A percentile compares a stretch with the other conserved stretches of the same genome.
Conservation (phyloP, 2,113 vertebrate species). For the Patagioenas fasciata region DNA sequence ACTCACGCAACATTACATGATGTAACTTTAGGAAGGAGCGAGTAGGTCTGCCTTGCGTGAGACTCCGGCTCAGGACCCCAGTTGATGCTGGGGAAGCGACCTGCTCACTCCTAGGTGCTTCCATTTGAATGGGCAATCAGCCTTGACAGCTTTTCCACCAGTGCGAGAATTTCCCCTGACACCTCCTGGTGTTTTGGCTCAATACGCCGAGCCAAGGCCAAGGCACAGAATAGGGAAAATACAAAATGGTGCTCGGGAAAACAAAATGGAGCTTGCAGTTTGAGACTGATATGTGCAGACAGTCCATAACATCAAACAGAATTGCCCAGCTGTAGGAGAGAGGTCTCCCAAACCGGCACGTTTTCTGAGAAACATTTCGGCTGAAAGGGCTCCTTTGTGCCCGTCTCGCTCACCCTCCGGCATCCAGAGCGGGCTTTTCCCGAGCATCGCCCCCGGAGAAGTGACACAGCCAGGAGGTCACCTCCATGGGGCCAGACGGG, state of each 20-base stretch:
- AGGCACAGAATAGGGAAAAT: slow-evolving; percentile 2
- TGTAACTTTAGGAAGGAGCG: background rate
- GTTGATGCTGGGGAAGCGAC: background rate
- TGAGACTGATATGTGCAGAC: slow-evolving; percentile 57
- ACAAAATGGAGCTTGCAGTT: slow-evolving; percentile 45
- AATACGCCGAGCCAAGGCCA: background rate
- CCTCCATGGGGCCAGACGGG: background rate
- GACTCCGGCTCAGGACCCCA: background rate
- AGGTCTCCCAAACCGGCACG: background rate
- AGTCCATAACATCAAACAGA: slow-evolving; percentile 65
- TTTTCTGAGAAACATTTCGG: background rate
- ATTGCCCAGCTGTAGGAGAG: slow-evolving; percentile 21
- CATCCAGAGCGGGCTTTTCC: background rate
- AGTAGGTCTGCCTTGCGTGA: background rate
- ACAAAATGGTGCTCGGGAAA: slow-evolving; percentile 49
- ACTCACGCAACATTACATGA: rapidly evolving
- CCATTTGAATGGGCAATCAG: slow-evolving; percentile 15
- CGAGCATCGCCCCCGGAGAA: rapidly evolving
- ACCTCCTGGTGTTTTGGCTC: slow-evolving; percentile 68
- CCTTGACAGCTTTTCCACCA: slow-evolving; percentile 40
- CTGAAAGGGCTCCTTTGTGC: slow-evolving; percentile 40
- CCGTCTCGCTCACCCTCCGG: rapidly evolving
- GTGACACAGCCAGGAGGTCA: rapidly evolving
- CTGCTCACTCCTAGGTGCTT: slow-evolving; percentile 19
- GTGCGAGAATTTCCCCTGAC: slow-evolving; percentile 13